Evolutionary conservation across 2,888 invertebrate species (phyloP), one percentile per base, ranked within the genome.

Genomic region (Microchrysa polita): DNA sequence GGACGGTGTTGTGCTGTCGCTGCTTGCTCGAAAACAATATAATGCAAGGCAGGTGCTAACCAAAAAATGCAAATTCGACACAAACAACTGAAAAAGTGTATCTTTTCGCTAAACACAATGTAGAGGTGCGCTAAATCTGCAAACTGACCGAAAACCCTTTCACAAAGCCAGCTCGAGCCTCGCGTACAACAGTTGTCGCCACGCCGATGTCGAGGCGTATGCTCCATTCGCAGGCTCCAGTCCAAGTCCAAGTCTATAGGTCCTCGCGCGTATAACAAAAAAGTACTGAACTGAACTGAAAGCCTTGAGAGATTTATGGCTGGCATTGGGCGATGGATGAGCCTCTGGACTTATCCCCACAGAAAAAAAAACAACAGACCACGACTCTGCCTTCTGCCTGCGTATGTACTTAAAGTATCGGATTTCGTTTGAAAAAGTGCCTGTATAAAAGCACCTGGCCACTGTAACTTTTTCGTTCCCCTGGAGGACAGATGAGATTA

Each of bases 41-140:
- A 65, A 65, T 48, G 59, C 67, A 34, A 71, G 72, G 67, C 74
- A 74, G 74, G 74, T 74, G 74, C 48, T 72, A 67, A 72, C 27
- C 52, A 67, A 65, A 61, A n/a, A 74, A 59, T 53, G 67, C 40
- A 74, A 74, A 74, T 72, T 59, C 18, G 55, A n/a, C 55, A 34
- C 12, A 67, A 65, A 55, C 22, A 20, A 44, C n/a, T n/a, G n/a
- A 23, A 44, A 5, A 22, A 44, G 22, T 34, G 12, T 14, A 16
- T 23, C n/a, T 65, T n/a, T 48, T 65, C 23, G 2, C 20, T 12
- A 12, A 1, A 53, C 52, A 53, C 52, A 67, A 67, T 52, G n/a
- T n/a, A n/a, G n/a, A n/a, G n/a, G n/a, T n/a, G 53, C 7, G 14
- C 53, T 1, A 53, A 34, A 60, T 63, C 42, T 9, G 27, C 34